Conservation (phyloP, 2,797 vertebrate species). For the Fratercula arctica region DNA sequence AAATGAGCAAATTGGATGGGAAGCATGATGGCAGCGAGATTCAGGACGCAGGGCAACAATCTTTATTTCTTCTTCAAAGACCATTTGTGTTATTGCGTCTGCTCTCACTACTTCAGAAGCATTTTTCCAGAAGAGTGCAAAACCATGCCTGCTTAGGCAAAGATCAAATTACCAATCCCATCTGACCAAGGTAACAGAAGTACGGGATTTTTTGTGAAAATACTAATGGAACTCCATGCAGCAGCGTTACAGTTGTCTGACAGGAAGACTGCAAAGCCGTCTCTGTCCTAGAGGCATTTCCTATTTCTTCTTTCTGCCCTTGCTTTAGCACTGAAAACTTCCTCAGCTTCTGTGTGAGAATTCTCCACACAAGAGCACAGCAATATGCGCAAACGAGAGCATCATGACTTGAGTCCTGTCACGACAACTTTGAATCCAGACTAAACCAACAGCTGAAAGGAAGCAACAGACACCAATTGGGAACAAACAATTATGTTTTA, state of each 20-base stretch:
- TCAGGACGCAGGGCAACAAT: not conserved
- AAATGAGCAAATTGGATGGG: not conserved
- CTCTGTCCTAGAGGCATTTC: not conserved
- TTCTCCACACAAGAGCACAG: not conserved
- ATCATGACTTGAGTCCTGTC: not conserved
- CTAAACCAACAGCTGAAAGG: not conserved
- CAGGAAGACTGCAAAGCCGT: fast-evolving
- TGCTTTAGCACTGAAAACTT: not conserved
- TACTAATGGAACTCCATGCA: not conserved
- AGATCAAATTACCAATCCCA: not conserved
- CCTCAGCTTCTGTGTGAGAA: not conserved
- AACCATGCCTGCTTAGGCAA: not conserved
- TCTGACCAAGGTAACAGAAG: not conserved
- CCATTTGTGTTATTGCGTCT: not conserved
- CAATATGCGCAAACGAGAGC: fast-evolving
- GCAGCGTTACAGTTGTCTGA: not conserved
- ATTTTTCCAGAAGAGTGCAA: not conserved
- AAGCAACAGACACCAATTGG: not conserved
- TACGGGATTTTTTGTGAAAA: fast-evolving
- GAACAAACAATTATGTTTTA: not conserved
- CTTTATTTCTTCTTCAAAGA: not conserved
- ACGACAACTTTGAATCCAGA: not conserved
- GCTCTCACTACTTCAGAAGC: not conserved
- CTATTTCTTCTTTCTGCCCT: not conserved
- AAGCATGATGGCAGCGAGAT: not conserved